Evolutionary conservation across 2,888 invertebrate genomes (phyloP), one percentile per base, ranked within the genome.

Genomic region (Stictocephala bisonia): DNA sequence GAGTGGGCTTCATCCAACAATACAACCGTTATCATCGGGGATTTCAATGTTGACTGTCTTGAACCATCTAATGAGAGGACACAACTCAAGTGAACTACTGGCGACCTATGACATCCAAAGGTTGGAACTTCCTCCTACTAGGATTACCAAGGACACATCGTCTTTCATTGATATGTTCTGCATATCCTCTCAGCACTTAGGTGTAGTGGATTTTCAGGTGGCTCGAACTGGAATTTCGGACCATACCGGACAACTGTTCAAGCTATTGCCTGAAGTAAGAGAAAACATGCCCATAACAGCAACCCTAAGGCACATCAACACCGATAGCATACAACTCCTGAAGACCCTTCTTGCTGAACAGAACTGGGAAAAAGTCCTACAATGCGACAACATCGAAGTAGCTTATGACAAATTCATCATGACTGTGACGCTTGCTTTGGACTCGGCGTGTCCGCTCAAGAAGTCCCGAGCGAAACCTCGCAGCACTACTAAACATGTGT

Each of bases 91-190:
- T 24, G 53, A 53, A 27, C 53, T 53, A 4, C 53, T 53, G 27
- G 53, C 27, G 15, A 53, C 53, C 26, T 51, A 51, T 20, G 24
- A 51, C 22, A 51, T 51, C 13, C 51, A 51, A 20, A 51, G 22
- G 22, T 20, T 53, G 53, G 53, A 24, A 13, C 53, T 53, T 27
- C 27, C 27, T 27, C 53, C 53, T 26, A 53, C 53, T 4, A 6
- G 53, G 11, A 53, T 50, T 3, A 18, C 22, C 22, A 50, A 20
- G 50, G 20, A 50, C 20, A 50, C 18, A 4, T 50, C 50, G 4
- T 44, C 51, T 4, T 51, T 24, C 13, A 51, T 51, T 18, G 51
- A 51, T 22, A 22, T 51, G 20, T 51, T 51, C 51, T 22, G 51
- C 51, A 51, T 51, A 2, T 51, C 18, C 22, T 6, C 51, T 22